phyloP scores from a whole-genome alignment of 2,888 invertebrate genomes.

The Aspidiotus destructor region DNA sequence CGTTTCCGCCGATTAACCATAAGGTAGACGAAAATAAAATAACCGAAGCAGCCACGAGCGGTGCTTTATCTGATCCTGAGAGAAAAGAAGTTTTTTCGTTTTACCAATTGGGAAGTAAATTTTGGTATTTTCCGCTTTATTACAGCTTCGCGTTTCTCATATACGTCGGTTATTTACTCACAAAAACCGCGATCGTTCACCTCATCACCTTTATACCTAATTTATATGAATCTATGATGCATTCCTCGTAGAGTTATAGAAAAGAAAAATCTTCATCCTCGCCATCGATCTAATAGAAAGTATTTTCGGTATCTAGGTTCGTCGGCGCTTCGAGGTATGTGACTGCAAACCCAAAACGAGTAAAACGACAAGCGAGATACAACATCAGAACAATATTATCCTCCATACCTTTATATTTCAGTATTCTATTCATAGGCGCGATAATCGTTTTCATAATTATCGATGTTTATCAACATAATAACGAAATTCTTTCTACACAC shows the following conservation, averaged over 20 bases:
- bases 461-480: slow-evolving; percentile 17
- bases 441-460: slow-evolving; percentile 26
- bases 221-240: slow-evolving; percentile 12
- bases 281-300: background rate
- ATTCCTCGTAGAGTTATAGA: background rate
- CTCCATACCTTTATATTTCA: slow-evolving; percentile 27
- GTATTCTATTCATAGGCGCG: slow-evolving; percentile 26
- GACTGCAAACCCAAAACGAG: background rate
- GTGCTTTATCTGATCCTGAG: no score
- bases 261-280: background rate
- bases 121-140: slow-evolving; percentile 25
- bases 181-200: slow-evolving; percentile 8
- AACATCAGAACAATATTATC: slow-evolving; percentile 21
- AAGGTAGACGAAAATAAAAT: no score
- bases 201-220: slow-evolving; percentile 11
- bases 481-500: background rate
- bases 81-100: background rate
- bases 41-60: no score
- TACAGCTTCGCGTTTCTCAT: slow-evolving; percentile 26
- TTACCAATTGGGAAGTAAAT: slow-evolving; percentile 20
- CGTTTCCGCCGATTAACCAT: no score
- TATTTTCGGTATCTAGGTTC: slow-evolving; percentile 1
- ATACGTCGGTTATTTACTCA: slow-evolving; percentile 17
- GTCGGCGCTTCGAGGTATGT: background rate
- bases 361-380: slow-evolving; percentile 11